Evolutionary conservation across 2,113 vertebrate genomes (phyloP), one percentile per base, ranked within the genome.

Genomic region (Taxidea taxus): DNA sequence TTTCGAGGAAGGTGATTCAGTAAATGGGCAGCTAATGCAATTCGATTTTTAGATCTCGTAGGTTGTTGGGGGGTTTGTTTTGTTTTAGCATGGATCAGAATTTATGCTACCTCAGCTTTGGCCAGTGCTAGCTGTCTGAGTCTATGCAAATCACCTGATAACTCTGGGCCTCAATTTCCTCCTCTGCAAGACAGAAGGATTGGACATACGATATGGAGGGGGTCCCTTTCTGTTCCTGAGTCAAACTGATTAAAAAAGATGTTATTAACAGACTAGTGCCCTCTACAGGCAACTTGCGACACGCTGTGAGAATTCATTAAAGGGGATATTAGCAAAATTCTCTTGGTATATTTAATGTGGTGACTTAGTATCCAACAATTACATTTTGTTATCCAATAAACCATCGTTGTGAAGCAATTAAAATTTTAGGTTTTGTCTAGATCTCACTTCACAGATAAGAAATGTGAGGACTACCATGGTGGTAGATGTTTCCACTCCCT

Each of bases 181-280:
- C 18, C 66, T 93, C 34, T 74, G 0, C 49, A 23, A 88, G 23
- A 72, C 85, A 83, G n/a, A 39, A 42, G 47, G 6, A 31, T 25
- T 66, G 29, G 21, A 3, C 44, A 20, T 49, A 1, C 11, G 9
- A 77, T 31, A 44, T 77, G 27, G 74, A 92, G 47, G 51, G 93
- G 7, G n/a, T 81, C 44, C 11, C 47, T 96, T 95, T 27, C 47
- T 44, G 51, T 37, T 86, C 64, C 60, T 29, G n/a, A 94, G 34
- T 77, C 90, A 88, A 91, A 90, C 12, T 10, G 18, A 90, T 37
- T 78, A 4, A 49, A 60, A 94, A 75, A 64, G 90, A 95, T 25
- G 97, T 97, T 96, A 70, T 85, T 96, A 95, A 96, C 82, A 74
- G 74, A 90, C 97, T 90, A 97, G 83, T 97, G 97, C 97, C 97